Evolutionary conservation across 2,113 vertebrate species (phyloP), one percentile per base, ranked within the genome.

Genomic region (Poeciliopsis occidentalis): DNA sequence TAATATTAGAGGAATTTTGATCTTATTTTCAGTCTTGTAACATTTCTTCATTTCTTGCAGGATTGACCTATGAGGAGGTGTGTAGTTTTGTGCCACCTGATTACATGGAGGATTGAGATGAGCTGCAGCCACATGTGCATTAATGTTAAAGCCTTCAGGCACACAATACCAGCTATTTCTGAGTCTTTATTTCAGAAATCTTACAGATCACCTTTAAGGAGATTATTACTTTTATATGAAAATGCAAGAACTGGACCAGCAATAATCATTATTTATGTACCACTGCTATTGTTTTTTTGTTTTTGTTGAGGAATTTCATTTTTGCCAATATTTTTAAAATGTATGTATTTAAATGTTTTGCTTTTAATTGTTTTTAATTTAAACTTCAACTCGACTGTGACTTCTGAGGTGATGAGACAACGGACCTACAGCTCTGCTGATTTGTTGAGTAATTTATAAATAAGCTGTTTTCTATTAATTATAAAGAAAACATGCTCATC

Each of bases 1-100:
- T 12, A 0, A 26, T n/a, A 39, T 22, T 15, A 3, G 22, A 27
- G 17, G 4, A 39, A 13, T 0, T 1, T 10, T 34, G 4, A 67
- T 31, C 4, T 22, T 2, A 24, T 17, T 41, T 63, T 68, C 24
- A 79, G 27, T 47, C 27, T n/a, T 7, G 8, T 17, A 3, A 66
- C 17, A 7, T 83, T 57, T 12, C 31, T 0, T 51, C 67, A 0
- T 70, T 27, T 57, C 37, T 67, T 37, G 63, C 88, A 99, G 98
- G 96, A 85, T 93, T 99, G 92, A 99, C 97, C 76, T 98, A 97
- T 0, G 97, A 98, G 60, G 98, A 96, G 91, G 89, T 99, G 54
- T 83, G 96, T 82, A 97, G 95, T 89, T 99, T 99, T 79, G 95
- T 97, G 88, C 95, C 97, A 0, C 96, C 96, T 0, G 97, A 98